Conservation (phyloP, 2,888 invertebrate genomes). For the Corbicula japonica region DNA sequence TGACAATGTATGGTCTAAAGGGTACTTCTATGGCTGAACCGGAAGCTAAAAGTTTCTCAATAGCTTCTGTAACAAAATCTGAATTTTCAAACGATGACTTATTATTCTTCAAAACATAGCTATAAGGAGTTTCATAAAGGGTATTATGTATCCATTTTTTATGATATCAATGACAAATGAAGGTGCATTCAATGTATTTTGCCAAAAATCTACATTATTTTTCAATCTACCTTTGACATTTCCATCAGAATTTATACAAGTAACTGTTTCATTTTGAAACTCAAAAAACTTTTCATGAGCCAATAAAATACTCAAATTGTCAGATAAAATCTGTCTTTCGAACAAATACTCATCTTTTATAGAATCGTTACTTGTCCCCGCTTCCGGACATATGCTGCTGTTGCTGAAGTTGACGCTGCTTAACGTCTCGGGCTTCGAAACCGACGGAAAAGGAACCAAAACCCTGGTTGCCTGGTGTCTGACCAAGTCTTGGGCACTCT, state of each 20-base stretch:
- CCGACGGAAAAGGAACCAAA: not conserved
- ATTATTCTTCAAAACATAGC: not conserved
- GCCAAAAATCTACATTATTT: not conserved
- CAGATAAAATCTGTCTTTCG: not conserved
- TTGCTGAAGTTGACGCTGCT: no score
- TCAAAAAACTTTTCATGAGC: not conserved
- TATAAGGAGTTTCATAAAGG: not conserved
- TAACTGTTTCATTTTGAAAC: not conserved
- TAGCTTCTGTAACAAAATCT: conserved; percentile 1
- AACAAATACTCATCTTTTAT: conserved; percentile 11
- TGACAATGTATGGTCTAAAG: conserved; percentile 3
- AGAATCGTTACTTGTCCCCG: no score
- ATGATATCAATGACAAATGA: not conserved
- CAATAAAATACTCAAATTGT: not conserved
- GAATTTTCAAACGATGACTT: not conserved
- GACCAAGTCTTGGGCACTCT: not conserved
- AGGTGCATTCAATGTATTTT: not conserved
- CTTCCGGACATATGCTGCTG: no score
- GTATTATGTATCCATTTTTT: conserved; percentile 4
- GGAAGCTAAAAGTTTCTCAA: not conserved
- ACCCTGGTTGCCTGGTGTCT: not conserved
- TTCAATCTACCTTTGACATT: conserved; percentile 3
- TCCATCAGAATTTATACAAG: not conserved
- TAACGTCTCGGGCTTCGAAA: not conserved
- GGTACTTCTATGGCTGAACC: not conserved